Conservation (phyloP, 1,140 invertebrate genomes). For the Meloidogyne hapla region DNA sequence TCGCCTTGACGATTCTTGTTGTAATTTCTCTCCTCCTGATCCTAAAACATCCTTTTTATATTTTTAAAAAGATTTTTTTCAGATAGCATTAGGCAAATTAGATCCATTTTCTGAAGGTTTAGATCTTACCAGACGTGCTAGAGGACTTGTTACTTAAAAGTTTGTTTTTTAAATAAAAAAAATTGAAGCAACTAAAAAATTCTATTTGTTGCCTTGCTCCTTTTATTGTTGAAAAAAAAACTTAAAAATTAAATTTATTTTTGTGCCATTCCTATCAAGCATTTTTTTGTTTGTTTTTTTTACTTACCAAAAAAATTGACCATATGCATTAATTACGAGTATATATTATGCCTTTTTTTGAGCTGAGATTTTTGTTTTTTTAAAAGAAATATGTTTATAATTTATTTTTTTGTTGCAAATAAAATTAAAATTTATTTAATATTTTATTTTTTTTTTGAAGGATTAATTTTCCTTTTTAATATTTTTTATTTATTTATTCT, state of each 20-base stretch:
- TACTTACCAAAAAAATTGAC: background rate
- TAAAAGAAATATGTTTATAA: background rate
- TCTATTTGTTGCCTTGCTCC: background rate
- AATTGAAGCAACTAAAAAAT: background rate
- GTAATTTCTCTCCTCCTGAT: too few species aligned
- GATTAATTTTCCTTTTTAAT: background rate
- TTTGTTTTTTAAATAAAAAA: too few species aligned
- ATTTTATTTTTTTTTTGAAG: background rate
- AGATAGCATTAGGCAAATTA: constrained; percentile 24
- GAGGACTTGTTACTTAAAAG: background rate
- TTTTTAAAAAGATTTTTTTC: too few species aligned
- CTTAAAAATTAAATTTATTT: too few species aligned
- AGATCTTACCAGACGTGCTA: constrained; percentile 7
- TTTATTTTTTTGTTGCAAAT: background rate
- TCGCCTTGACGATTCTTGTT: too few species aligned
- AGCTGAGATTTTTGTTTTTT: background rate
- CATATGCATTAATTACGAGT: background rate
- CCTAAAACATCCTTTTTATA: too few species aligned
- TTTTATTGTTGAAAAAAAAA: too few species aligned
- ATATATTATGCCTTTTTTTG: background rate
- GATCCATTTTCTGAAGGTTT: constrained; percentile 18
- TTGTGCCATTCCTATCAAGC: too few species aligned
- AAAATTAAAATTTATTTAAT: background rate
- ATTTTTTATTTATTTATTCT: too few species aligned
- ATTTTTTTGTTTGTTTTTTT: background rate